Evolutionary conservation across 2,797 vertebrate species (phyloP).

Genomic region (Austrolebias charrua): DNA sequence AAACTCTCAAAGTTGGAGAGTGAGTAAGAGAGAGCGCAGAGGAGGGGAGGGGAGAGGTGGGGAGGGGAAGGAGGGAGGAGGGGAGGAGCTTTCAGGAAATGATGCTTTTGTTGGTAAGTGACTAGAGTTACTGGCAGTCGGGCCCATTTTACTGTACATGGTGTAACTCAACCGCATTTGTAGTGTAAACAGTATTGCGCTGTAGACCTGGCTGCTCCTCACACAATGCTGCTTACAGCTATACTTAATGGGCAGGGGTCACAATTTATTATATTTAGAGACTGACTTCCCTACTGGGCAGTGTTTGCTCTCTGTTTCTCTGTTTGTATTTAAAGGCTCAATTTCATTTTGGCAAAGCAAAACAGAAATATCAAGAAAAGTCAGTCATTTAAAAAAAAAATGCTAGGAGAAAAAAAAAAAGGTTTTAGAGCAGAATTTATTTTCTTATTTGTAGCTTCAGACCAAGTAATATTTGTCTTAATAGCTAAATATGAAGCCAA

Average conservation of each 20-base stretch:
- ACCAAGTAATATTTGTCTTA: no score
- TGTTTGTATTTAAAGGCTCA: constrained; percentile 36
- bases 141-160: constrained; percentile 95
- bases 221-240: constrained; percentile 66
- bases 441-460: no score
- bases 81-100: constrained; percentile 99
- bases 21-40: constrained; percentile 54
- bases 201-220: constrained; percentile 68
- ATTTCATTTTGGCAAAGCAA: constrained; percentile 33
- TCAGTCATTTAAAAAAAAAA: background rate
- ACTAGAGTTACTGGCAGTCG: constrained; percentile 96
- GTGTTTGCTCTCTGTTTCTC: constrained; percentile 41
- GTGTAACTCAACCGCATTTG: constrained; percentile 94
- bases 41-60: constrained; percentile 50
- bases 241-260: constrained; percentile 63
- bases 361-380: background rate
- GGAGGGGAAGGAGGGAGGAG: constrained; percentile 70
- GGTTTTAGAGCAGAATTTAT: constrained; percentile 1
- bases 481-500: no score
- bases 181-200: constrained; percentile 89
- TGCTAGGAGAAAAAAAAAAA: background rate
- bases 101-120: constrained; percentile 97
- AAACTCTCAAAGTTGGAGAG: constrained; percentile 74
- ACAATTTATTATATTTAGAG: constrained; percentile 77
- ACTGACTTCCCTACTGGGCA: constrained; percentile 44